Conservation (phyloP, 2,888 invertebrate species). For the Noctua janthe region DNA sequence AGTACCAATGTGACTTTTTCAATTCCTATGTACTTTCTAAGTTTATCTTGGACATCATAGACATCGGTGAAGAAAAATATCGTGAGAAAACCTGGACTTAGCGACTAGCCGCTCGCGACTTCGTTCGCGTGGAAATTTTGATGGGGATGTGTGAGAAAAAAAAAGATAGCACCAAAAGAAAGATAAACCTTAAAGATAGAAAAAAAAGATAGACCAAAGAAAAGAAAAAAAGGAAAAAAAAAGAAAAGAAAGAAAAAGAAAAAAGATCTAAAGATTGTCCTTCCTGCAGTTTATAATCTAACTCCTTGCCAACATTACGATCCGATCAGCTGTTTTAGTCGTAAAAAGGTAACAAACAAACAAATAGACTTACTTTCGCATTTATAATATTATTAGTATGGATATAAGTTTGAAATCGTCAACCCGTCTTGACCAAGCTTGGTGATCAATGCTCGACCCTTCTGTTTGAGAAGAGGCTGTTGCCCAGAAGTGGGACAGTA, state of each 20-base stretch:
- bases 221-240: no score
- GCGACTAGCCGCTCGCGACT: no score
- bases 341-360: not conserved
- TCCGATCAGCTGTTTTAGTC: not conserved
- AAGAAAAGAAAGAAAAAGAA: no score
- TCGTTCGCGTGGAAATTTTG: not conserved
- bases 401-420: not conserved
- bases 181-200: no score
- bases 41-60: not conserved
- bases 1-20: not conserved
- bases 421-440: no score
- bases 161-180: no score
- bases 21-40: not conserved
- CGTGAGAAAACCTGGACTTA: not conserved
- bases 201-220: no score
- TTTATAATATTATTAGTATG: not conserved
- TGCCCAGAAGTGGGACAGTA: no score
- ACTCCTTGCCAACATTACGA: not conserved
- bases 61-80: not conserved
- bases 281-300: not conserved
- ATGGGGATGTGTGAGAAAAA: not conserved
- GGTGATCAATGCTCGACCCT: not conserved
- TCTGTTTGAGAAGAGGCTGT: not conserved
- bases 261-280: no score
- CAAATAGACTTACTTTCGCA: not conserved